Evolutionary conservation across 2,888 invertebrate species (phyloP), one percentile per base, ranked within the genome.

Genomic region (Tetheella fluctuosa): DNA sequence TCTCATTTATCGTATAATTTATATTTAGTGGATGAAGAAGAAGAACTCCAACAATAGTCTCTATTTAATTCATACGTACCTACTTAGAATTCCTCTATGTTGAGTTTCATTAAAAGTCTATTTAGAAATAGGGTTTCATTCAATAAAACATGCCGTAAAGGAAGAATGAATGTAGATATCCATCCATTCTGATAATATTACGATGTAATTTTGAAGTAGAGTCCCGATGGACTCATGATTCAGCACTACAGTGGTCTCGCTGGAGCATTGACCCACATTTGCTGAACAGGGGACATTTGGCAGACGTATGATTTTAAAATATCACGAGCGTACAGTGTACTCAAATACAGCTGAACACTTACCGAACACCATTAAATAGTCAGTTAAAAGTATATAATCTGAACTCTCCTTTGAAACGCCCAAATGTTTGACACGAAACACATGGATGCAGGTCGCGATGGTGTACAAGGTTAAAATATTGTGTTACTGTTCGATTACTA

Each of bases 211-310:
- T 56, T 28, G 25, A 62, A 56, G 12, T 23, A 54, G 57, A 59
- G 42, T 57, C 34, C 54, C n/a, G n/a, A 37, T 39, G 25, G 57
- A 17, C 48, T 59, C 67, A 69, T 76, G 80, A 81, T 76, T 83
- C 79, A 76, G 69, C 39, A 34, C 20, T 34, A 12, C 6, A 34
- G 55, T 34, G 55, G 62, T 67, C 71, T 76, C 48, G 48, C 88
- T 90, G 89, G 91, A 90, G 87, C 91, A 91, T 90, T 91, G 91
- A 91, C 91, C 91, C 74, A 92, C 73, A 86, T 91, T 85, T 72
- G 73, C 55, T 60, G 66, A 67, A 68, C 69, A 73, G 75, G 87
- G 81, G 82, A 85, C 85, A 88, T 84, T 91, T 91, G 91, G 90
- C 91, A 91, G 79, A 72, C 80, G 77, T 68, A 66, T 67, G 71